phyloP scores from a whole-genome alignment of 2,113 vertebrate genomes.

The Vanacampus margaritifer region DNA sequence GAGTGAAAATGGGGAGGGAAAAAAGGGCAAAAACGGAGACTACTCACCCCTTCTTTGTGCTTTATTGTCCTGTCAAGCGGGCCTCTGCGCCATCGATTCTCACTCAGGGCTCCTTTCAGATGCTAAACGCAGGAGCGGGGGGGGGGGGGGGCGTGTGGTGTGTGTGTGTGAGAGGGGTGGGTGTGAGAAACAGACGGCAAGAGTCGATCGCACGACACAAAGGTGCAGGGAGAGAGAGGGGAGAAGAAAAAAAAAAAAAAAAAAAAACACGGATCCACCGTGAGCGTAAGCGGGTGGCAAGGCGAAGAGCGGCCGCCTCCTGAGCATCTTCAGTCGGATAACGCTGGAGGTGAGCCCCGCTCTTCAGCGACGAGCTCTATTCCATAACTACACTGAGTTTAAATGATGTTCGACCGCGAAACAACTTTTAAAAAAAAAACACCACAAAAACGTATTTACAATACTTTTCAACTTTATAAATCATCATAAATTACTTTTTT shows the following conservation, averaged over 20 bases:
- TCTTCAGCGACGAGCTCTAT: not conserved
- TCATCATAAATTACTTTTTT: too few species aligned
- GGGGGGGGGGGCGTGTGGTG: slow-evolving; percentile 37
- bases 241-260: slow-evolving; percentile 18
- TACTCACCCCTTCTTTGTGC: slow-evolving; percentile 81
- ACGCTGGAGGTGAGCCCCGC: slow-evolving; percentile 23
- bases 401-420: too few species aligned
- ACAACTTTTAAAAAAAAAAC: too few species aligned
- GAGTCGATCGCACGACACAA: slow-evolving; percentile 74
- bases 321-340: slow-evolving; percentile 37
- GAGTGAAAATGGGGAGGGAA: slow-evolving; percentile 14
- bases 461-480: too few species aligned
- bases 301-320: slow-evolving; percentile 24
- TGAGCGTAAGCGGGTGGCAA: slow-evolving; percentile 15
- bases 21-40: slow-evolving; percentile 41
- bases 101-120: slow-evolving; percentile 78
- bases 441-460: too few species aligned
- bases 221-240: slow-evolving; percentile 55
- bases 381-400: not conserved
- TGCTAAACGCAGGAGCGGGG: slow-evolving; percentile 74
- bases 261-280: slow-evolving; percentile 26
- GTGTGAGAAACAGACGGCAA: slow-evolving; percentile 73
- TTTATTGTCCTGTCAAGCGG: slow-evolving; percentile 82
- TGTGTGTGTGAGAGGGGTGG: slow-evolving; percentile 62
- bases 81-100: slow-evolving; percentile 82